Conservation (phyloP, 2,113 vertebrate genomes). For the Leucoraja erinaceus region DNA sequence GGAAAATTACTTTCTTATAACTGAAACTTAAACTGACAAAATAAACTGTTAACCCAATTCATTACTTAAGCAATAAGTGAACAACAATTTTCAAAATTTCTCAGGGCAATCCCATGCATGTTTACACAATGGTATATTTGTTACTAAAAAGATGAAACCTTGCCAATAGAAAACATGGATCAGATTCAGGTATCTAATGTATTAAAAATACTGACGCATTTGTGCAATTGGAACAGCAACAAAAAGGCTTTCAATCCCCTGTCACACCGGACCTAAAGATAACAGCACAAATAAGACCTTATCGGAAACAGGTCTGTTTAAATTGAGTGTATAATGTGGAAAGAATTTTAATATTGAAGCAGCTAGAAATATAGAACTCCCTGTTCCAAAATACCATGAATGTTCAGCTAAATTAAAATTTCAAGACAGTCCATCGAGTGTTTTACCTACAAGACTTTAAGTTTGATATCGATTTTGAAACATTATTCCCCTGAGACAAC, state of each 20-base stretch:
- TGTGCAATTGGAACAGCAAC: not conserved
- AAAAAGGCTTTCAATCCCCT: not conserved
- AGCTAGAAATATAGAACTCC: not conserved
- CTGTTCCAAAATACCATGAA: not conserved
- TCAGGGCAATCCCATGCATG: constrained; percentile 2
- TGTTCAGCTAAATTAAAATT: not conserved
- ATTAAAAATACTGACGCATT: constrained; percentile 3
- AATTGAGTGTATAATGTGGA: not conserved
- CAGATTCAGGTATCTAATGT: not conserved
- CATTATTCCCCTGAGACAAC: not conserved
- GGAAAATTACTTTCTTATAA: not conserved
- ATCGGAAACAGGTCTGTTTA: not conserved
- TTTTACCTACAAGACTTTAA: no score
- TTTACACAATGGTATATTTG: not conserved
- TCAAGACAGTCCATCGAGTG: not conserved
- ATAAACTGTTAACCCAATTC: not conserved
- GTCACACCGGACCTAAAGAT: not conserved
- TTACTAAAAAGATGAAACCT: not conserved
- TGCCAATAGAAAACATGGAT: constrained; percentile 27
- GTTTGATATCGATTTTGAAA: not conserved
- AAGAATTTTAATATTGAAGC: not conserved
- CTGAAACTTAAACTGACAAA: not conserved
- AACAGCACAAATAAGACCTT: not conserved
- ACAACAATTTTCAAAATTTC: constrained; percentile 26
- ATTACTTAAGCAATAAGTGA: constrained; percentile 24